Base-by-base conservation (phyloP, 1,140 invertebrate species). In the Pseudoatta argentina region DNA sequence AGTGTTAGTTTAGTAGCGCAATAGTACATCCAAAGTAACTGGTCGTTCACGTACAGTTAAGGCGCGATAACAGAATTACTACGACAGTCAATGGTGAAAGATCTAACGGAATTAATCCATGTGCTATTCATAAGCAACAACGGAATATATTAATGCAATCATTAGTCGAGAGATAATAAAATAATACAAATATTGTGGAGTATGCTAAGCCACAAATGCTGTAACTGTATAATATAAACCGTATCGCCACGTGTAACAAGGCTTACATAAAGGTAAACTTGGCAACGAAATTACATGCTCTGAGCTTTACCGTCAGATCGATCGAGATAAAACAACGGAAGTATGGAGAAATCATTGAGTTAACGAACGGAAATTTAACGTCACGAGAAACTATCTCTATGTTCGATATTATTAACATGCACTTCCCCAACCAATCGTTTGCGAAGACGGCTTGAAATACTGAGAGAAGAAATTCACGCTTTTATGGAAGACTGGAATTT, bases 241-340 rank as follows among this genome's bases (percentile, higher is more conserved):
- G 24, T 24, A 48, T 48, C 21, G 21, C 21, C 16, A 8, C 12
- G n/a, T 34, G n/a, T 39, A 57, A 66, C 27, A 16, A 2, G 44
- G 24, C 18, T 78, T 78, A 30, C 16, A 18, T 64, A 78, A 77
- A 77, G 4, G 1, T 63, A 30, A 64, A 66, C 61, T 66, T 78
- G 39, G 21, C 57, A 77, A 79, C 44, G 59, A 81, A 44, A 57
- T 71, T 55, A 59, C 27, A 30, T 44, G 27, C 30, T 81, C 10
- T 21, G 21, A 2, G 48, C 16, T 51, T 16, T 51, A 51, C 48
- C 18, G 39, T 3, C 18, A 24, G 18, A 69, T 71, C 48, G 51
- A 71, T 27, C 64, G 48, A 27, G 44, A 81, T 55, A n/a, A 71
- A 71, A 71, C 16, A 57, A 53, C 78, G 34, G 66, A 81, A 81